These are phyloP conservation scores for Otus scops DNA, from an alignment of 2,797 vertebrate species.

Conservation along the genomic window DNA sequence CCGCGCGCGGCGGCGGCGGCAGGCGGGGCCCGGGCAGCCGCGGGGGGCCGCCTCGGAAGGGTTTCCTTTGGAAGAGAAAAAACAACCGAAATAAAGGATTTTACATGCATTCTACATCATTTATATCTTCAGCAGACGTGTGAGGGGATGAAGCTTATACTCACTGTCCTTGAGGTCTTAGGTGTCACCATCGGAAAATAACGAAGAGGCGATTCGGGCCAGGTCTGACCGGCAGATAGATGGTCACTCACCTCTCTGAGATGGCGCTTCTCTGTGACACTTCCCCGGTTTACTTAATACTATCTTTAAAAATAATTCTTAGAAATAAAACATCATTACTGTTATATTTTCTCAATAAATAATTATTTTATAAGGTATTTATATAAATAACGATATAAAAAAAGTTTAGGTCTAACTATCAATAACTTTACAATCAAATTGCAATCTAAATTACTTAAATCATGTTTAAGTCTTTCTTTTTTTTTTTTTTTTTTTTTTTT, in stretches of 20 bases:
- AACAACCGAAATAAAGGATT: background rate
- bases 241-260: background rate
- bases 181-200: background rate
- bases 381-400: too few species aligned
- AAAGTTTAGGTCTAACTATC: background rate
- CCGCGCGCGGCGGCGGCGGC: too few species aligned
- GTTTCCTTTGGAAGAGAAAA: too few species aligned
- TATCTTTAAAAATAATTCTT: background rate
- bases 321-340: background rate
- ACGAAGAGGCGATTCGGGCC: background rate
- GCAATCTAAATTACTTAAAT: background rate
- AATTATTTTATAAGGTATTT: background rate
- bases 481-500: background rate
- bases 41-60: too few species aligned
- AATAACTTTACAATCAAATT: background rate
- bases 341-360: background rate
- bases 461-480: background rate
- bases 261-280: background rate
- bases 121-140: background rate
- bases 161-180: slow-evolving; percentile 2
- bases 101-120: slow-evolving; percentile 23
- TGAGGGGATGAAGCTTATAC: background rate
- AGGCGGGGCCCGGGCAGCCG: too few species aligned
- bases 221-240: background rate
- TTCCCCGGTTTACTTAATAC: background rate